Conservation (phyloP, 2,888 invertebrate species). For the Cylloceria caligata region DNA sequence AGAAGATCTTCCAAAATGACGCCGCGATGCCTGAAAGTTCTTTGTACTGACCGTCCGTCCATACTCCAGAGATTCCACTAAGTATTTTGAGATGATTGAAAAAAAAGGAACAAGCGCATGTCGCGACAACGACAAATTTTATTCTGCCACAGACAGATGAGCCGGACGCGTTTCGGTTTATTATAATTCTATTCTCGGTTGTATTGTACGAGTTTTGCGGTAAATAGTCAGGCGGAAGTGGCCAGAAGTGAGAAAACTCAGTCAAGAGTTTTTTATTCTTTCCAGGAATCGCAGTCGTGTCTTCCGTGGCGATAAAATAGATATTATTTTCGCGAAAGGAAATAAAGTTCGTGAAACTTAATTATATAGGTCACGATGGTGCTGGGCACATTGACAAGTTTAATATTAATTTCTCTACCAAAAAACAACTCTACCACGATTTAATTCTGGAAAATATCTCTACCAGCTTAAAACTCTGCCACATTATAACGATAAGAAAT, state of each 20-base stretch:
- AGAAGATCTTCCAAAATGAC: too few species aligned
- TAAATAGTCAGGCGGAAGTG: constrained; percentile 5
- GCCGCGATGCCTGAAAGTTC: not conserved
- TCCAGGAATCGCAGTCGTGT: not conserved
- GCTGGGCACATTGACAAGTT: too few species aligned
- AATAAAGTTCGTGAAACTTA: too few species aligned
- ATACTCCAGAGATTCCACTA: not conserved
- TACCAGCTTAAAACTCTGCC: too few species aligned
- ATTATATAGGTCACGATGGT: too few species aligned
- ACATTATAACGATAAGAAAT: too few species aligned
- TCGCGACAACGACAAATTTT: not conserved
- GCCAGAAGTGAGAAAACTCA: constrained; percentile 7
- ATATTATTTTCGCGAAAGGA: not conserved
- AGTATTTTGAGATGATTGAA: not conserved
- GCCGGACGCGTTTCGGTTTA: not conserved
- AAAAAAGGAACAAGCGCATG: not conserved
- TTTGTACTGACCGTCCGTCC: not conserved
- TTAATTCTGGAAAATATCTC: too few species aligned
- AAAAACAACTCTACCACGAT: too few species aligned
- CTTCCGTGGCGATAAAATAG: not conserved
- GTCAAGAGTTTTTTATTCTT: not conserved
- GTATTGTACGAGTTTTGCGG: constrained; percentile 13
- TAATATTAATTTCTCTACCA: too few species aligned
- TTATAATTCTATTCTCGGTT: constrained; percentile 13
- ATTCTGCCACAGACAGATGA: not conserved